Evolutionary conservation across 2,888 invertebrate genomes (phyloP), one percentile per base, ranked within the genome.

Genomic region (Phorcus lineatus): DNA sequence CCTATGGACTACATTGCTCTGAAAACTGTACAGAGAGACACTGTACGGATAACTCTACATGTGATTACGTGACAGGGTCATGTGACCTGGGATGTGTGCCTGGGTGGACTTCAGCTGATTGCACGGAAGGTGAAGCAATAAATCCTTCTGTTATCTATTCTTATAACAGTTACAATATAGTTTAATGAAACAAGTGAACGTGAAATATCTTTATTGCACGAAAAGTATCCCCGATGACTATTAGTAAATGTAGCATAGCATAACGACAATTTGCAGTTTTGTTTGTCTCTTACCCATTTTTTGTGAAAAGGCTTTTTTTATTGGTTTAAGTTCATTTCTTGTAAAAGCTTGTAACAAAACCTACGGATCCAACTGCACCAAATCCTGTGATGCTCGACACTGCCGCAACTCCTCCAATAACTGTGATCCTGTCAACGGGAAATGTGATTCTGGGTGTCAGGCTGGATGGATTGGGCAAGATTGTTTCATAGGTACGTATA

Each of bases 371-470:
- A 67, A 67, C 67, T 67, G 67, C 67, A 28, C 28, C n/a, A 24
- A 31, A 24, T 7, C 13, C 28, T 67, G 67, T 36, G n/a, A 17
- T 16, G 67, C 24, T 4, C 31, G 36, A 36, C 28, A 31, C 16
- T 67, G 67, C 31, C 28, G 52, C 53, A 40, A 28, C n/a, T 36
- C 17, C 17, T 31, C 36, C 22, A 36, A 16, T 9, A 31, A 53
- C 4, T 79, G 79, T 74, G 53, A 79, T 19, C 54, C 17, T 11
- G 36, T 55, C 3, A 79, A 52, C 13, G 79, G 79, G n/a, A 11
- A 4, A 7, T 79, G 79, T 22, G 66, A 67, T 53, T 53, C 66
- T 16, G 52, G 52, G 0, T 78, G 78, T n/a, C 66, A 66, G 36
- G 62, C 66, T 17, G 78, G 78, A 47, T 67, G 40, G 31, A 57